Base-by-base conservation (phyloP, 2,797 vertebrate genomes). In the Corythornis leucogaster region DNA sequence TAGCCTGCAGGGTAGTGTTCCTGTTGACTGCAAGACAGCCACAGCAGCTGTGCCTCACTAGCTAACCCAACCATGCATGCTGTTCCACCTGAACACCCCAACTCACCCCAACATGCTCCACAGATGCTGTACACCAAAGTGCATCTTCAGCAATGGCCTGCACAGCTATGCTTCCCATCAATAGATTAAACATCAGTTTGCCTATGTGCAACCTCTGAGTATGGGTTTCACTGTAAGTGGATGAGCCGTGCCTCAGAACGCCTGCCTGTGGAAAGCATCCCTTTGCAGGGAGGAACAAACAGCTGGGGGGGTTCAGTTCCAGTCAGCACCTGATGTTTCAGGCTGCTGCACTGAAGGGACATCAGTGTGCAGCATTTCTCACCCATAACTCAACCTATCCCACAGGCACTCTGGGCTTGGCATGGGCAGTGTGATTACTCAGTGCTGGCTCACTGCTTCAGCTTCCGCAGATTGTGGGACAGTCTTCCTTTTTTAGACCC, bases 371-470 rank as follows among this genome's bases (percentile, higher is more conserved):
- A 61, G n/a, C 50, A 68, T 76, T 92, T 84, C 77, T 80, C 91
- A 80, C 54, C 43, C 5, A 85, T 46, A 88, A 80, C 90, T 93
- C 58, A 93, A 83, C 86, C 62, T 82, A 46, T 77, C 80, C 48
- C 80, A 85, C 70, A 87, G 77, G 54, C 92, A 87, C 79, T 42
- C 64, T 90, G 92, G n/a, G 28, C 35, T 89, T 96, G 94, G 84
- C 81, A 81, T 11, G 42, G 63, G 43, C 2, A 2, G 46, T 26
- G 74, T 33, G 50, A 95, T 93, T 91, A 92, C 68, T 94, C 76
- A 93, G n/a, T 70, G 76, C 83, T 93, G 80, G 66, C 69, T 89
- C 84, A 69, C 69, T 63, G 53, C 69, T 89, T 93, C 76, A 8
- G 50, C 17, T 84, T 91, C 68, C 77, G 92, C 35, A 53, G n/a